Base-by-base conservation (phyloP, 2,113 vertebrate species). In the Ardeotis arabs region DNA sequence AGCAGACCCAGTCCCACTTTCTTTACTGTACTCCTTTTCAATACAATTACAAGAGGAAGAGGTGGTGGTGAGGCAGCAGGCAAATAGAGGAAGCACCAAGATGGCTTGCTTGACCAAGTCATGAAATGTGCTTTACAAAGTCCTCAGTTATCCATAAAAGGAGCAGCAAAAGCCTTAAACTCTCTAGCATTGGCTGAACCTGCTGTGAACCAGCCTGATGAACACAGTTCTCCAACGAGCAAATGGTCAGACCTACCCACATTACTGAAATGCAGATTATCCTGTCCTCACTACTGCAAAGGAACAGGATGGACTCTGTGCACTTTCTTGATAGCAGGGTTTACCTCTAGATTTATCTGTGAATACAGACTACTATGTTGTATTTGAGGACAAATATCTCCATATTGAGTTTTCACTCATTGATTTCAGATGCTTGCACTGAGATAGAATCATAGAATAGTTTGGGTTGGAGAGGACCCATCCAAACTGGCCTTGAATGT, bases 121-220 rank as follows among this genome's bases (percentile, higher is more conserved):
- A 24, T 21, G 8, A 19, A 41, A 50, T 58, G 14, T 3, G 2
- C 17, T 64, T 52, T 41, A 50, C 28, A 55, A 79, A 60, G 10
- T 31, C 10, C 53, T 33, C 41, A 53, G 24, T 8, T 64, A 16
- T 33, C 21, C 17, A 31, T 25, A 37, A 62, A 35, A 67, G 16
- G 3, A n/a, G 16, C 11, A 60, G n/a, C 9, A 88, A 74, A 73
- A 59, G 0, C 33, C 13, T 44, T 60, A 15, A 50, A 67, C 14
- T 66, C 14, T 29, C 12, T 41, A 79, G 41, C 29, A 4, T 8
- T 22, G 52, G 31, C 28, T 78, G 45, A 69, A 52, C 22, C 6
- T 80, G 24, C 28, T 29, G 4, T 41, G 31, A 16, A 39, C 12
- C 39, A 55, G 17, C 4, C 31, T 0, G 0, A 41, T 14, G 67